These are phyloP conservation scores for Phylloscopus trochilus DNA, from an alignment of 2,113 vertebrate species.

Conservation along the genomic window DNA sequence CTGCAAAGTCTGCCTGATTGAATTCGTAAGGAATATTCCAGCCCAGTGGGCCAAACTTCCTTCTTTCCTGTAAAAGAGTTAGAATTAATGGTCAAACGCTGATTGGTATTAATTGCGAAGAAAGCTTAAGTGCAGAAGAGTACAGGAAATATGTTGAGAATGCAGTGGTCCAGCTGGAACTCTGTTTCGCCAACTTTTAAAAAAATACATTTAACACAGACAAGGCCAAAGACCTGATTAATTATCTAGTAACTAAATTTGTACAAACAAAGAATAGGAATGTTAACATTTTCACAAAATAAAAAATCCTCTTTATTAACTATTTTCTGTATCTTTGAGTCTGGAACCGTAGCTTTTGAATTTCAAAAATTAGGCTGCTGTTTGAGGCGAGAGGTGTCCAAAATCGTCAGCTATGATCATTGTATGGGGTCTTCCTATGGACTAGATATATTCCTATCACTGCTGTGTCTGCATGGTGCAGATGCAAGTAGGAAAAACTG, in stretches of 20 bases:
- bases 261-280: background rate
- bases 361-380: background rate
- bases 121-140: background rate
- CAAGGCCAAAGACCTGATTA: background rate
- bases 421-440: background rate
- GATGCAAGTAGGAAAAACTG: background rate
- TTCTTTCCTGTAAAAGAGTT: conserved; percentile 73
- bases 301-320: background rate
- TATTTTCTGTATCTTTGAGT: background rate
- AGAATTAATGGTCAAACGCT: background rate
- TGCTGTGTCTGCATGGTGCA: background rate
- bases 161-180: background rate
- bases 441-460: background rate
- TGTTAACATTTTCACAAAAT: background rate
- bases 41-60: conserved; percentile 83
- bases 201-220: background rate
- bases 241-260: background rate
- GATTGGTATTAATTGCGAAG: background rate
- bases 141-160: background rate
- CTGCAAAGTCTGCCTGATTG: conserved; percentile 83
- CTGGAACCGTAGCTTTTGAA: background rate
- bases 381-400: background rate
- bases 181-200: background rate
- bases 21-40: conserved; percentile 90
- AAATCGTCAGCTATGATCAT: background rate